Percentiles rank a stretch among this genome's conserved stretches.
Evolutionary conservation across 2,888 invertebrate genomes (phyloP).

Genomic region (Macaria liturata): DNA sequence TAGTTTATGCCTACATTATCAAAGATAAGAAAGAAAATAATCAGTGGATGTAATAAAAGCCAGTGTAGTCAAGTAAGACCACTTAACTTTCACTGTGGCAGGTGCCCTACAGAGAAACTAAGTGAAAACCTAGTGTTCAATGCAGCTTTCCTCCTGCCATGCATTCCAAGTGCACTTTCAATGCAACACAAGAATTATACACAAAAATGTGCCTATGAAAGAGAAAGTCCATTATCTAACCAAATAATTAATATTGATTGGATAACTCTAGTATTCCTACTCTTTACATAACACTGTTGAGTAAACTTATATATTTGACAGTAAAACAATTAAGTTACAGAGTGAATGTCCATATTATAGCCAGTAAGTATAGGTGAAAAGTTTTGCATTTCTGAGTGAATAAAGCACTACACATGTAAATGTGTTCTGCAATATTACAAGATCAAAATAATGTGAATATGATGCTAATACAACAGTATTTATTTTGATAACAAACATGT

Average conservation of each 20-base stretch:
- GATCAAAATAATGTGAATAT: too few species aligned
- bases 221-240: constrained; percentile 25
- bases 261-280: constrained; percentile 11
- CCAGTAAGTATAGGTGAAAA: too few species aligned
- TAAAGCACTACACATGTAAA: too few species aligned
- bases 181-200: constrained; percentile 19
- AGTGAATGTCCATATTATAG: too few species aligned
- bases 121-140: constrained; percentile 32
- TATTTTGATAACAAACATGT: too few species aligned
- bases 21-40: constrained; percentile 6
- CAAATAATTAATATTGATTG: constrained; percentile 26
- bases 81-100: constrained; percentile 32
- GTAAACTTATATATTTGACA: not conserved
- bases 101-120: constrained; percentile 36
- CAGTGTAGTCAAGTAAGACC: constrained; percentile 30
- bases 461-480: too few species aligned
- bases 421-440: too few species aligned
- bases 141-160: constrained; percentile 27
- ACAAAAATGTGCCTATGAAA: constrained; percentile 17
- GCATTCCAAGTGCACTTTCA: constrained; percentile 25
- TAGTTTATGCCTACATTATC: too few species aligned
- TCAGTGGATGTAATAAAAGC: constrained; percentile 16
- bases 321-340: not conserved
- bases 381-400: too few species aligned
- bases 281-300: constrained; percentile 20